Conservation (phyloP, 2,797 vertebrate genomes). For the Coracias cyanogaster region DNA sequence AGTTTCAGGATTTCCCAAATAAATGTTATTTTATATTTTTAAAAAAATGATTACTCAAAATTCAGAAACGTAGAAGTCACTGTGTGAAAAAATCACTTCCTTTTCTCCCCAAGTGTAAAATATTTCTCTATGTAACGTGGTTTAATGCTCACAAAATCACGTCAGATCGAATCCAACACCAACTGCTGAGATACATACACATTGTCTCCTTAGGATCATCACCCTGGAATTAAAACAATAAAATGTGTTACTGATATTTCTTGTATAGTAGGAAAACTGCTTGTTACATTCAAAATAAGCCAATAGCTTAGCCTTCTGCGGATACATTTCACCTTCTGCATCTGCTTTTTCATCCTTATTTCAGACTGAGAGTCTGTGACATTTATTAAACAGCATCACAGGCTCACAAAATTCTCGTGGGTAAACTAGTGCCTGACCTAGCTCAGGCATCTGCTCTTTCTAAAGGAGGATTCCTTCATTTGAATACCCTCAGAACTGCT, state of each 20-base stretch:
- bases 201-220: conserved; percentile 30
- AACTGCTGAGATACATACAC: conserved; percentile 12
- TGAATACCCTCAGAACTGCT: background rate
- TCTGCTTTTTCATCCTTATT: background rate
- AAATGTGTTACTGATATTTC: conserved; percentile 10
- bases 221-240: conserved; percentile 64
- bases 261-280: background rate
- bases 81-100: background rate
- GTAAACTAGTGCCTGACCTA: background rate
- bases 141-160: conserved; percentile 53
- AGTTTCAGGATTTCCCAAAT: conserved; percentile 13
- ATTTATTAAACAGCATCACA: background rate
- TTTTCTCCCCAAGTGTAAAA: conserved; percentile 31
- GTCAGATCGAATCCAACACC: conserved; percentile 56
- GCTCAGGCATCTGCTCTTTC: background rate
- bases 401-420: background rate
- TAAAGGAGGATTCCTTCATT: background rate
- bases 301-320: background rate
- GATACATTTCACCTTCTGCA: background rate
- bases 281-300: background rate
- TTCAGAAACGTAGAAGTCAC: conserved; percentile 17
- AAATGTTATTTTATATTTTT: background rate
- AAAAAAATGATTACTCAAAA: background rate
- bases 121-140: conserved; percentile 24
- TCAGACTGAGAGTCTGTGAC: background rate